These are phyloP conservation scores for Marronus borbonicus DNA, from an alignment of 2,888 invertebrate genomes.

Conservation along the genomic window DNA sequence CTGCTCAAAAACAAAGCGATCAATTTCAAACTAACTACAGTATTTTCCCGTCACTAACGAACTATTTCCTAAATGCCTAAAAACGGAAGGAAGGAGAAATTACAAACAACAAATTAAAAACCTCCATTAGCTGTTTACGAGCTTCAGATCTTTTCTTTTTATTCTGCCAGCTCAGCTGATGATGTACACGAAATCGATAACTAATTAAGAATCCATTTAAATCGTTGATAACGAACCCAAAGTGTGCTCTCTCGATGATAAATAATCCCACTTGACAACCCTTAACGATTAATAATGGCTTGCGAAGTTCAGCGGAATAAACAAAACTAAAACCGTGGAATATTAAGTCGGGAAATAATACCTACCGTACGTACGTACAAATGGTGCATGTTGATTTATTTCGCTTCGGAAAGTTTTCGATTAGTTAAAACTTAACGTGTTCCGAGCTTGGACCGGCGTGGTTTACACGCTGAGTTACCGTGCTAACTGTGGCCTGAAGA, in stretches of 20 bases:
- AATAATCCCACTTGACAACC: constrained; percentile 37
- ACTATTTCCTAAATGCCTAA: too few species aligned
- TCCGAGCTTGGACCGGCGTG: too few species aligned
- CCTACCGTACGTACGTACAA: too few species aligned
- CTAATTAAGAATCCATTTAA: constrained; percentile 41
- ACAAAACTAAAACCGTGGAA: constrained; percentile 24
- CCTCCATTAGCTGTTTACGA: background rate
- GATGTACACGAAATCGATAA: constrained; percentile 31
- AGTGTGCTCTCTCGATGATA: constrained; percentile 30
- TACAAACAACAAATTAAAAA: background rate
- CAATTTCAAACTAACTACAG: too few species aligned
- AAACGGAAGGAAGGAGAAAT: background rate
- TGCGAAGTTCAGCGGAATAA: constrained; percentile 15
- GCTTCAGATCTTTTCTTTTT: background rate
- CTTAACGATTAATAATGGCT: constrained; percentile 36
- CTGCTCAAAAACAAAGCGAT: too few species aligned
- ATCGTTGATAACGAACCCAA: constrained; percentile 31
- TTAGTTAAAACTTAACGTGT: too few species aligned
- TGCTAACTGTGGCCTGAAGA: too few species aligned
- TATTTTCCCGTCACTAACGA: too few species aligned
- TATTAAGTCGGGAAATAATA: background rate
- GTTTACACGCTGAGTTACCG: too few species aligned
- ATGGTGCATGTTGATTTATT: constrained; percentile 5
- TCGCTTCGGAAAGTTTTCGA: background rate
- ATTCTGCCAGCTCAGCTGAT: background rate